A percentile compares a stretch with the other conserved stretches of the same genome.
Conservation (phyloP, 2,797 vertebrate species). For the Dicrostonyx torquatus region DNA sequence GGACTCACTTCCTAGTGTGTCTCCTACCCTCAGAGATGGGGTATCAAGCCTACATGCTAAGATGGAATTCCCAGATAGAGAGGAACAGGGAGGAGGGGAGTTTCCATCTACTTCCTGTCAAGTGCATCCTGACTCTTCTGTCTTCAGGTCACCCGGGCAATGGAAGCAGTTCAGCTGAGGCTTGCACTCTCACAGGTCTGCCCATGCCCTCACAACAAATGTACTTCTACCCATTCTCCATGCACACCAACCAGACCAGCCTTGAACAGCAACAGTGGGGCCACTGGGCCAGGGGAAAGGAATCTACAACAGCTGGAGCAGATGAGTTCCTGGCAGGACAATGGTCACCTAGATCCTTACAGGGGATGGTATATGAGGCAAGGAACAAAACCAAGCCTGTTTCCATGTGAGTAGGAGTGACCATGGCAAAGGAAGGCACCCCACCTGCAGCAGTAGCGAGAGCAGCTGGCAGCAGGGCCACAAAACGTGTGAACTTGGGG, state of each 20-base stretch:
- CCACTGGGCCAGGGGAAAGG: not conserved
- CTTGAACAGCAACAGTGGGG: not conserved
- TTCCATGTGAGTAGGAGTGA: too few relatives aligned
- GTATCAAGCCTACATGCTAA: not conserved
- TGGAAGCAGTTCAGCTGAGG: accelerated
- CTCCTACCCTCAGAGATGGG: not conserved
- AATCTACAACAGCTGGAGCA: not conserved
- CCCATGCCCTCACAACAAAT: not conserved
- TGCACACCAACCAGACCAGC: not conserved
- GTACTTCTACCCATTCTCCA: not conserved
- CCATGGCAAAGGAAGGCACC: not conserved
- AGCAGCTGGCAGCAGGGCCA: not conserved
- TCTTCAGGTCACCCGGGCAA: conserved; percentile 19
- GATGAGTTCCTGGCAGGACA: not conserved
- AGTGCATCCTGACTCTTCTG: conserved; percentile 37
- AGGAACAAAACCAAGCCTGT: not conserved
- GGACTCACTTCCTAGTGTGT: not conserved
- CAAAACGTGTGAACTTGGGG: accelerated
- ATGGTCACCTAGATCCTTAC: not conserved
- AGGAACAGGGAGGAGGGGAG: not conserved
- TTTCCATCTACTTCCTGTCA: conserved; percentile 50
- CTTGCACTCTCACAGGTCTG: not conserved
- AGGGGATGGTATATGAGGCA: not conserved
- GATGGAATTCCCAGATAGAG: not conserved
- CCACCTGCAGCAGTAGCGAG: accelerated